Evolutionary conservation across 2,113 vertebrate genomes (phyloP).

Genomic region (Etheostoma spectabile): DNA sequence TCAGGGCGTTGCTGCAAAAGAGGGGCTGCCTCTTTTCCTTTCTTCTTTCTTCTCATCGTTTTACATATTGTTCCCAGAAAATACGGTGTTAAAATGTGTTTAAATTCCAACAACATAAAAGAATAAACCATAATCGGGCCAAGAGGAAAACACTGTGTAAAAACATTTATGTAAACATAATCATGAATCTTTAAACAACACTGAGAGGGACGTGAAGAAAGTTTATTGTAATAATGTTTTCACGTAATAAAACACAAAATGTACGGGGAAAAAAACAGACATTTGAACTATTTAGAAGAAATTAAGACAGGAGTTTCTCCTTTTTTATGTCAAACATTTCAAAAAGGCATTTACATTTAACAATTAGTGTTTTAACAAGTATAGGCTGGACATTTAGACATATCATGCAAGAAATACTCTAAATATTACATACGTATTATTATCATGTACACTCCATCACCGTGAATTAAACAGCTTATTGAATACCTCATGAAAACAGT

Average conservation of each 20-base stretch:
- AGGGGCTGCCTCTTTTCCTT: too few species aligned
- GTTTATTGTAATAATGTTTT: constrained; percentile 35
- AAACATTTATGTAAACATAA: not conserved
- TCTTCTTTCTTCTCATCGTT: not conserved
- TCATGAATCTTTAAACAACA: not conserved
- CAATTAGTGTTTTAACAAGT: constrained; percentile 1
- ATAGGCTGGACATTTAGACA: constrained; percentile 1
- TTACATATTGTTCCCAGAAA: not conserved
- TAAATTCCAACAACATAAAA: not conserved
- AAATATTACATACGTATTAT: not conserved
- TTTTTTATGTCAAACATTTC: constrained; percentile 13
- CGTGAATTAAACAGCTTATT: constrained; percentile 42
- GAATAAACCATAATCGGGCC: not conserved
- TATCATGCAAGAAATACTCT: not conserved
- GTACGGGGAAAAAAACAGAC: constrained; percentile 3
- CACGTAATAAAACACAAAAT: constrained; percentile 27
- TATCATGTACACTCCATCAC: constrained; percentile 35
- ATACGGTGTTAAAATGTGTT: not conserved
- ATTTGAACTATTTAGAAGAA: not conserved
- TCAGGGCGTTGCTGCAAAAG: too few species aligned
- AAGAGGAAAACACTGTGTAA: not conserved
- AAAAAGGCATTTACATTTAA: constrained; percentile 1
- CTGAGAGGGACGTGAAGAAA: not conserved
- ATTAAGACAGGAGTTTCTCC: constrained; percentile 6
- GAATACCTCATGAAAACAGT: not conserved